Conservation (phyloP, 2,888 invertebrate species). For the Aproaerema taeniolella region DNA sequence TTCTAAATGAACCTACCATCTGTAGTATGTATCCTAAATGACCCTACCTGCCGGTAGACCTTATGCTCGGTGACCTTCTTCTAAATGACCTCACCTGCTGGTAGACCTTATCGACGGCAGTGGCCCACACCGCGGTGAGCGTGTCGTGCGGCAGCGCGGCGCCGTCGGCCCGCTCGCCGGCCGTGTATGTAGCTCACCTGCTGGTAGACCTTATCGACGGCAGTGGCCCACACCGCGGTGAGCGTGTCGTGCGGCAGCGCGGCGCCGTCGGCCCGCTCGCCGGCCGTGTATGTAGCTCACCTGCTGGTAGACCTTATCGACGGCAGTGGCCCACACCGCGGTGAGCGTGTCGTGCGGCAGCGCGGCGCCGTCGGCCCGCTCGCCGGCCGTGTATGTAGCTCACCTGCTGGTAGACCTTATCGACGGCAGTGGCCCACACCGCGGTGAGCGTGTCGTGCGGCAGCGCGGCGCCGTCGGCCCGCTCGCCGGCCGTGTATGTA, state of each 20-base stretch:
- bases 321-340: constrained; percentile 72
- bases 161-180: constrained; percentile 57
- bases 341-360: constrained; percentile 39
- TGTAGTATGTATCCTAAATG: no score
- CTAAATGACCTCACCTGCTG: constrained; percentile 55
- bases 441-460: constrained; percentile 43
- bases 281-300: no score
- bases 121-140: constrained; percentile 56
- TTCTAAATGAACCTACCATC: no score
- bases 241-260: constrained; percentile 45
- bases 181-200: no score
- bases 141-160: constrained; percentile 47
- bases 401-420: constrained; percentile 77
- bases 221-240: constrained; percentile 62
- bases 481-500: no score
- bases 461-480: constrained; percentile 57
- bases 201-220: constrained; percentile 81
- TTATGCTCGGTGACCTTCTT: no score
- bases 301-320: constrained; percentile 80
- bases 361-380: constrained; percentile 57
- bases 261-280: constrained; percentile 57
- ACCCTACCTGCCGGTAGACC: no score
- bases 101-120: constrained; percentile 81
- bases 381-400: no score
- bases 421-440: constrained; percentile 76